Evolutionary conservation across 2,888 invertebrate species (phyloP), one percentile per base, ranked within the genome.

Genomic region (Labia minor): DNA sequence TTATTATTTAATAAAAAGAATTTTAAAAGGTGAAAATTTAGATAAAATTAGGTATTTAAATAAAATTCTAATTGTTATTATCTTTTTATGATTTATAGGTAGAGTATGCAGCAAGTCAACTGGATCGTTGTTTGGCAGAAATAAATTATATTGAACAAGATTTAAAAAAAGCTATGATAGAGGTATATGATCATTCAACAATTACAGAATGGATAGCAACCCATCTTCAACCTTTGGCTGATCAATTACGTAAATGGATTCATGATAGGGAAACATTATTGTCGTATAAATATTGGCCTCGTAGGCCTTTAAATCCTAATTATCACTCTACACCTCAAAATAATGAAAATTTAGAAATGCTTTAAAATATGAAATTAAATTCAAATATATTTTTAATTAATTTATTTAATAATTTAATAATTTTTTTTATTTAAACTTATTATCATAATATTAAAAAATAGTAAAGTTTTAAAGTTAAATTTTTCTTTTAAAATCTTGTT

Each of bases 211-310:
- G 81, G 80, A 67, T 80, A 21, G 77, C 77, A 68, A 78, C 80
- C 0, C 77, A 76, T 68, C 70, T 80, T 1, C 72, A 71, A 2
- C 80, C 81, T 8, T 64, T 78, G 18, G 77, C 77, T 66, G 75
- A 76, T 1, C 77, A 77, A 69, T 71, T 81, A 18, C 76, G 74
- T 66, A 71, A 74, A 21, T 70, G 79, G 37, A 77, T 76, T 74
- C 75, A 77, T 18, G 77, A 77, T 19, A 78, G 77, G 67, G 77
- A 81, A 67, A 77, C 75, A 68, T 74, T 84, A 67, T 73, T 83
- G 18, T 74, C 76, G 6, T 79, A 75, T 69, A 77, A 76, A 63
- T 73, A 76, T 19, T 84, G 84, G 84, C 82, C 82, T 1, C 77
- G 80, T 68, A 76, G 83, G 72, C 84, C 84, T 2, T 72, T 81